phyloP scores from a whole-genome alignment of 1,140 invertebrate species.

The Sycophaga agraensis region DNA sequence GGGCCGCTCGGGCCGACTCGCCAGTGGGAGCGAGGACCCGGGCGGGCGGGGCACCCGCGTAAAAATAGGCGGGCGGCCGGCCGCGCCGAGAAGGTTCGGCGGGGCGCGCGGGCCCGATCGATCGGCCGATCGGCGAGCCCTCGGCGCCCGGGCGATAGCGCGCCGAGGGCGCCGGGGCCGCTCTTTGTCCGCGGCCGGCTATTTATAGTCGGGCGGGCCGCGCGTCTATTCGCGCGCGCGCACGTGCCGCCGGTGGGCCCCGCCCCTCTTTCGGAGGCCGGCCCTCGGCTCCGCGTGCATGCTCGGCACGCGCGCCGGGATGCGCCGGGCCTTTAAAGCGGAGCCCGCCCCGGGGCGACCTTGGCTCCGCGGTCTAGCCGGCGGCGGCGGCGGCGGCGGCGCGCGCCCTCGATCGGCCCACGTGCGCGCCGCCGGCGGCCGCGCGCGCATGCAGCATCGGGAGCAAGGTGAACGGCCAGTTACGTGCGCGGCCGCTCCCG shows the following conservation, averaged over 20 bases:
- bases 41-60: not conserved
- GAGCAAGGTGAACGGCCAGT: slow-evolving; percentile 38
- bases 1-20: not conserved
- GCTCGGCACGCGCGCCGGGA: not conserved
- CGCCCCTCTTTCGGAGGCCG: not conserved
- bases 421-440: slow-evolving; percentile 2
- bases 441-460: slow-evolving; percentile 15
- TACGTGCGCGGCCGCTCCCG: not conserved
- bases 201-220: too few species aligned
- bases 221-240: too few species aligned
- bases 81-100: not conserved
- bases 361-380: not conserved
- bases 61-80: not conserved
- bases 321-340: too few species aligned
- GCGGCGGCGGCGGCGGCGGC: not conserved
- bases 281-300: not conserved
- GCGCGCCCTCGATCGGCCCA: not conserved
- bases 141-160: too few species aligned
- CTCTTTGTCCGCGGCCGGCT: too few species aligned
- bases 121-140: too few species aligned
- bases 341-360: not conserved
- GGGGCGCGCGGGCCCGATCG: too few species aligned
- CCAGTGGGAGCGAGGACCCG: not conserved
- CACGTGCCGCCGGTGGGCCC: not conserved
- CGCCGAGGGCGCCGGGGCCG: too few species aligned